These are phyloP conservation scores for Temnopleurus reevesii DNA, from an alignment of 53 echinoderm and acorn worm genomes.

Conservation along the genomic window DNA sequence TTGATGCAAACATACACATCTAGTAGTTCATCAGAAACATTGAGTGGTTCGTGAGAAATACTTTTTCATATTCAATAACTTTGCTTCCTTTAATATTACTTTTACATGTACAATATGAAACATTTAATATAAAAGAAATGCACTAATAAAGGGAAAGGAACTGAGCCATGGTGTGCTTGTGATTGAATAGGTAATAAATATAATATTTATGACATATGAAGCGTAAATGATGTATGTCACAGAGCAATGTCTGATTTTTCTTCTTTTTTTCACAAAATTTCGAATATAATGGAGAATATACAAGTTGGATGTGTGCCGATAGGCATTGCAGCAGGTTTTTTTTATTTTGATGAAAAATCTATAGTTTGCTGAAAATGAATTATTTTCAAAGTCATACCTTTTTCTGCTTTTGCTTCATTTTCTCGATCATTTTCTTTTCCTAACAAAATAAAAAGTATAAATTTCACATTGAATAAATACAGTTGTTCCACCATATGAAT, in stretches of 20 bases:
- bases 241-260: too few relatives aligned
- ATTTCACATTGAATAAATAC: background rate
- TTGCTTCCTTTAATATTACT: background rate
- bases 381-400: background rate
- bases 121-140: background rate
- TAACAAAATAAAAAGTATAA: background rate
- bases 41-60: background rate
- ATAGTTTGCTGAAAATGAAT: background rate
- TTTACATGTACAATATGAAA: background rate
- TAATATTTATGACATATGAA: background rate
- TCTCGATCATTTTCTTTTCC: slow-evolving; percentile 10
- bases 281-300: background rate
- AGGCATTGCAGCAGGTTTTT: background rate
- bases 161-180: background rate
- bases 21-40: too few relatives aligned
- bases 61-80: background rate
- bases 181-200: background rate
- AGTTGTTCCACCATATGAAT: background rate
- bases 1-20: too few relatives aligned
- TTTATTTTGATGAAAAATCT: background rate
- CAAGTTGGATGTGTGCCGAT: background rate
- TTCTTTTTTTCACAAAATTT: background rate
- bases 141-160: background rate
- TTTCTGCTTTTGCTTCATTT: background rate
- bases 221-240: background rate